Percentiles rank a stretch among this genome's conserved stretches.
Evolutionary conservation across 2,797 vertebrate species (phyloP).

Genomic region (Caiman crocodilus): DNA sequence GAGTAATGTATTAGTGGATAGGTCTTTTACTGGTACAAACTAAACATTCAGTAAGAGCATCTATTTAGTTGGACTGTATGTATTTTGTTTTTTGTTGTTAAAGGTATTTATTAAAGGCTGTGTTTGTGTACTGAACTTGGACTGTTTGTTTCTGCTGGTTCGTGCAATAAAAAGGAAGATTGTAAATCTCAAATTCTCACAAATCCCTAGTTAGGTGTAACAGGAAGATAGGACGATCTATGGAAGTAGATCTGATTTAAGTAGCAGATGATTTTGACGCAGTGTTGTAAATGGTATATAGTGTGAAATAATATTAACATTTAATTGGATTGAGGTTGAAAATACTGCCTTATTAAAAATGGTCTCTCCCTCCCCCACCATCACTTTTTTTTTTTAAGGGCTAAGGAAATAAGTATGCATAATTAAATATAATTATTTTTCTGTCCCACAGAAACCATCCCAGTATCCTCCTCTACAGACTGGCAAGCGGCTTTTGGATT

Average conservation of each 20-base stretch:
- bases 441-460: conserved; percentile 92
- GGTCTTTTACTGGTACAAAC: neutral
- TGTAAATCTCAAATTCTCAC: neutral
- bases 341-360: neutral
- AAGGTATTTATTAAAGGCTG: neutral
- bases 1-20: neutral
- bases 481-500: conserved; percentile 99
- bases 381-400: neutral
- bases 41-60: neutral
- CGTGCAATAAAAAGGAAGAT: neutral
- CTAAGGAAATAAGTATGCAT: neutral
- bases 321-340: neutral
- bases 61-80: neutral
- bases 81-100: neutral
- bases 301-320: neutral
- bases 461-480: conserved; percentile 98
- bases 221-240: neutral
- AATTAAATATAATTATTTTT: conserved; percentile 44
- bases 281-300: neutral
- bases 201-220: neutral
- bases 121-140: neutral
- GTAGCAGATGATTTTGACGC: neutral
- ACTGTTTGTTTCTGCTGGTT: neutral
- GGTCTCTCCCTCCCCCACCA: no score
- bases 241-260: neutral